Evolutionary conservation across 2,113 vertebrate species (phyloP).

Genomic region (Porphyrio hochstetteri): DNA sequence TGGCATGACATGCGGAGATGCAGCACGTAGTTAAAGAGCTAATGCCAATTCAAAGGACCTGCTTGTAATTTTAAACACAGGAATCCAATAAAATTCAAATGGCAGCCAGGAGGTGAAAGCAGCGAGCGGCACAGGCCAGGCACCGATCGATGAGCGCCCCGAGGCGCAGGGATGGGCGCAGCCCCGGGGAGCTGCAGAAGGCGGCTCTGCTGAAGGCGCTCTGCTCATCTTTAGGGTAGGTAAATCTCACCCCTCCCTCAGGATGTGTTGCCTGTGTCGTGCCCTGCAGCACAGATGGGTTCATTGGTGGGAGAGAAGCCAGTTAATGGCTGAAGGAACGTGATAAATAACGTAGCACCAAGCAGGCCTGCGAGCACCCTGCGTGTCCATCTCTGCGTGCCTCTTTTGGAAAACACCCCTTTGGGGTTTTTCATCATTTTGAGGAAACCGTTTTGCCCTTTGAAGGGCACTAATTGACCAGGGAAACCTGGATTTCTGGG

Average conservation of each 20-base stretch:
- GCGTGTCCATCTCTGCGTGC: neutral
- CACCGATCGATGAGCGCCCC: neutral
- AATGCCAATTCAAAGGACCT: slow-evolving; percentile 30
- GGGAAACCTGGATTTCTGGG: neutral
- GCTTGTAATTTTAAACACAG: slow-evolving; percentile 38
- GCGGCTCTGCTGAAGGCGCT: neutral
- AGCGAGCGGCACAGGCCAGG: accelerated
- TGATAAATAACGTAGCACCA: neutral
- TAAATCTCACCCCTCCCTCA: neutral
- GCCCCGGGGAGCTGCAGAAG: neutral
- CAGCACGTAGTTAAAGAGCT: slow-evolving; percentile 46
- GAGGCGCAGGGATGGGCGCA: neutral
- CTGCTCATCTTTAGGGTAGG: neutral
- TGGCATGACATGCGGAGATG: slow-evolving; percentile 27
- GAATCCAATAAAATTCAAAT: slow-evolving; percentile 13
- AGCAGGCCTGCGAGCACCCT: accelerated
- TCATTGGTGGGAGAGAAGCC: neutral
- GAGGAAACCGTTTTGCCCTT: neutral
- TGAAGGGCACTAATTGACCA: neutral
- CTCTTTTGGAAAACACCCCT: neutral
- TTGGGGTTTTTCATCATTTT: neutral
- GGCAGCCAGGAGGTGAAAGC: neutral
- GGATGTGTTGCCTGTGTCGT: neutral
- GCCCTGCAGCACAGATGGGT: neutral
- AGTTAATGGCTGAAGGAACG: neutral